Evolutionary conservation across 2,888 invertebrate species (phyloP), one percentile per base, ranked within the genome.

Genomic region (Dryobotodes eremita): DNA sequence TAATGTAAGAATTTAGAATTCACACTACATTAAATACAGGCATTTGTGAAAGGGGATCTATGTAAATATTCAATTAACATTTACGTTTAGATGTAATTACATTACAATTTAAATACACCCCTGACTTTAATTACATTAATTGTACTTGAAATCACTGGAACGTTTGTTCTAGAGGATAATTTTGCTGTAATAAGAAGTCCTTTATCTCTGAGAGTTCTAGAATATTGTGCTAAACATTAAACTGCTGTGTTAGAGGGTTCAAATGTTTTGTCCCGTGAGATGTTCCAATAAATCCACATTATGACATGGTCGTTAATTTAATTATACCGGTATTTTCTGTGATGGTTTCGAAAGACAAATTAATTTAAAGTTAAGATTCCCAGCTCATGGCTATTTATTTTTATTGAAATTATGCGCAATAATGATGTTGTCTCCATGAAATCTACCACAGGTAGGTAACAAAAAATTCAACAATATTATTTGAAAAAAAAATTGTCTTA

Each of bases 11-110:
- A 75, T 77, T 81, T 46, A 77, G 20, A 73, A 74, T 77, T 80
- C 20, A 81, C 72, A 75, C 71, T 20, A 73, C 61, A 65, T 80
- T 87, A 62, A 82, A 75, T 85, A 77, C 70, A 81, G 50, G 75
- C 68, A 79, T 82, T 77, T 83, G 72, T 71, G 59, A n/a, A 50
- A 31, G 17, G 42, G 31, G 76, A 23, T 82, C 74, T 65, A 69
- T 66, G 76, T 80, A 82, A 89, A 89, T 82, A 89, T 87, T 86
- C 82, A n/a, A 77, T 55, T 50, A 72, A 84, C 80, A 79, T 84
- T 80, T 77, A 71, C 57, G 62, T 77, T 73, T 74, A 84, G 74
- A 81, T 53, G 77, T 80, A 66, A 76, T 79, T 85, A 84, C 64
- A 71, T 77, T 77, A 86, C 74, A 71, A 74, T 76, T 75, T 23